A percentile compares a stretch with the other conserved stretches of the same genome.
These are phyloP conservation scores for Drosophila paranaensis DNA, from an alignment of 2,888 invertebrate genomes.

Conservation along the genomic window DNA sequence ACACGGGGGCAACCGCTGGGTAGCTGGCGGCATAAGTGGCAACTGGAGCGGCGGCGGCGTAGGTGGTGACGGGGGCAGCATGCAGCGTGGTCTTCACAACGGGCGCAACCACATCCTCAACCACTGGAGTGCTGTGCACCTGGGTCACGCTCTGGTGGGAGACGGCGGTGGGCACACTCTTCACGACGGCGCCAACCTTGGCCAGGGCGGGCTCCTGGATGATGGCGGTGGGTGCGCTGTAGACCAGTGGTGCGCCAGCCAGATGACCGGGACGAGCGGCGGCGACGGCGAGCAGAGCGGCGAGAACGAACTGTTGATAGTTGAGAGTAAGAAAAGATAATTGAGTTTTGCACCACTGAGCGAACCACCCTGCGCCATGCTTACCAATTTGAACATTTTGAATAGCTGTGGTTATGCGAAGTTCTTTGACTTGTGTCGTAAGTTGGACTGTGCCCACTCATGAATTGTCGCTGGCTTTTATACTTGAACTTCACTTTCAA, in stretches of 20 bases:
- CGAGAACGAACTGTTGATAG: conserved; percentile 73
- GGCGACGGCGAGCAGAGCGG: conserved; percentile 81
- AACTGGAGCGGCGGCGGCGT: conserved; percentile 24
- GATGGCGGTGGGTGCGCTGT: conserved; percentile 62
- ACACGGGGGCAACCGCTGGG: conserved; percentile 26
- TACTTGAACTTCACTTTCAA: conserved; percentile 75
- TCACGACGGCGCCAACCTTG: conserved; percentile 82
- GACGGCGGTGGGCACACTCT: conserved; percentile 86
- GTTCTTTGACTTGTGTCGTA: conserved; percentile 81
- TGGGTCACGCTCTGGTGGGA: conserved; percentile 86
- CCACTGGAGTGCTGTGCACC: conserved; percentile 83
- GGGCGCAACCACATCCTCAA: conserved; percentile 81
- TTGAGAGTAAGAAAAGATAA: background rate
- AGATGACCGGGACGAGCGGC: conserved; percentile 82
- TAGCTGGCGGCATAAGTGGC: conserved; percentile 35
- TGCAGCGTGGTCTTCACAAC: conserved; percentile 76
- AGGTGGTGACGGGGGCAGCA: conserved; percentile 42
- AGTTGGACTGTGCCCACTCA: conserved; percentile 59
- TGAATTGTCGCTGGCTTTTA: conserved; percentile 73
- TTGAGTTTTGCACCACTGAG: background rate
- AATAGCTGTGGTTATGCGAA: conserved; percentile 23
- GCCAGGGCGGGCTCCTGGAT: conserved; percentile 80
- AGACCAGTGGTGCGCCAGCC: conserved; percentile 61
- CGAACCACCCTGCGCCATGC: conserved; percentile 29
- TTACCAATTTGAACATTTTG: conserved; percentile 84